Evolutionary conservation across 2,797 vertebrate species (phyloP), one percentile per base, ranked within the genome.

Genomic region (Epinephelus awoara): DNA sequence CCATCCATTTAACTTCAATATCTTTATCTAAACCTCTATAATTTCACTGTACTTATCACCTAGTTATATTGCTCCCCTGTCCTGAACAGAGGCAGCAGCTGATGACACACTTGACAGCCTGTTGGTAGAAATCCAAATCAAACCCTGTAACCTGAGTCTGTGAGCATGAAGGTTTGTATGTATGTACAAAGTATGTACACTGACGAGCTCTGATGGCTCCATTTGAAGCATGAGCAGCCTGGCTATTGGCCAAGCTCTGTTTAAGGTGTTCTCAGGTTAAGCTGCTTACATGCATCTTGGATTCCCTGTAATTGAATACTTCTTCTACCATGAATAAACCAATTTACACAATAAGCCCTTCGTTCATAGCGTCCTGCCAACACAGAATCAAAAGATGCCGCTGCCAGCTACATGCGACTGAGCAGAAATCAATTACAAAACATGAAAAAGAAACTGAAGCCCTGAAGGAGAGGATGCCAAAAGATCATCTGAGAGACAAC

Each of bases 261-360:
- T 72, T 50, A 62, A 77, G 25, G 17, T 54, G 29, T 69, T 58
- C 59, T 76, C 65, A 64, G 65, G 75, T 83, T 85, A 75, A 89
- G 67, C 72, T 19, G 72, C 72, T 84, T 84, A 65, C 50, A 42
- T 55, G 21, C 46, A 55, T 75, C 38, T 75, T 6, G 19, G 68
- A 85, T 80, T 82, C 68, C 21, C 59, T 64, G 69, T 19, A 23
- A 87, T 29, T 74, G 9, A 75, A 84, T 58, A 85, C 57, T 38
- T 10, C 8, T 27, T 21, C 57, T 18, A 55, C 17, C 66, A 63
- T 25, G 18, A 83, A 76, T 80, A 79, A 87, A 79, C 70, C 82
- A 72, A 77, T 85, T 87, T 75, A 75, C 72, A 54, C 18, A 75
- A 29, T 62, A 70, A 81, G 67, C 57, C 63, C 38, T 55, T 64